These are phyloP conservation scores for Cenopis cana DNA, from an alignment of 2,888 invertebrate genomes.

Conservation along the genomic window DNA sequence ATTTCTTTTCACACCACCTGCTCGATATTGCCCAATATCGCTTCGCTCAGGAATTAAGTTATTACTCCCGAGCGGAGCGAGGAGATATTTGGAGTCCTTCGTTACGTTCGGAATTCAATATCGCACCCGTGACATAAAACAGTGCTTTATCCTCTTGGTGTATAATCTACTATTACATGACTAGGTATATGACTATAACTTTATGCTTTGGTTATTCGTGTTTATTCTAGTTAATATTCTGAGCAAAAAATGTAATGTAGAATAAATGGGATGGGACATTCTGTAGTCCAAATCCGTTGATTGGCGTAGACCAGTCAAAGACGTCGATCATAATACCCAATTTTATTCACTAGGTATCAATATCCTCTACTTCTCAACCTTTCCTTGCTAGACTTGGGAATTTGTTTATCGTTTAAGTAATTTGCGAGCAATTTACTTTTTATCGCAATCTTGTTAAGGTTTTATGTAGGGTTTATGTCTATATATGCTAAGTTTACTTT, in stretches of 20 bases:
- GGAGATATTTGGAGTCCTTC: too few relatives aligned
- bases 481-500: not conserved
- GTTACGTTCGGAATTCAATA: too few relatives aligned
- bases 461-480: not conserved
- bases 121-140: too few relatives aligned
- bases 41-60: too few relatives aligned
- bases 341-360: not conserved
- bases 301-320: not conserved
- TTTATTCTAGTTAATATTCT: too few relatives aligned
- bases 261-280: not conserved
- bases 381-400: not conserved
- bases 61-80: too few relatives aligned
- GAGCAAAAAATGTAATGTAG: not conserved
- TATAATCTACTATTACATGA: too few relatives aligned
- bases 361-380: not conserved
- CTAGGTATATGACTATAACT: too few relatives aligned
- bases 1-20: too few relatives aligned
- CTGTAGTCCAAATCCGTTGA: not conserved
- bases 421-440: conserved; percentile 4
- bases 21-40: too few relatives aligned
- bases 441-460: not conserved
- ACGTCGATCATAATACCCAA: not conserved
- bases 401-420: not conserved
- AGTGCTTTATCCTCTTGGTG: too few relatives aligned
- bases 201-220: too few relatives aligned